Evolutionary conservation across 2,888 invertebrate genomes (phyloP).

Genomic region (Tinea semifulvella): DNA sequence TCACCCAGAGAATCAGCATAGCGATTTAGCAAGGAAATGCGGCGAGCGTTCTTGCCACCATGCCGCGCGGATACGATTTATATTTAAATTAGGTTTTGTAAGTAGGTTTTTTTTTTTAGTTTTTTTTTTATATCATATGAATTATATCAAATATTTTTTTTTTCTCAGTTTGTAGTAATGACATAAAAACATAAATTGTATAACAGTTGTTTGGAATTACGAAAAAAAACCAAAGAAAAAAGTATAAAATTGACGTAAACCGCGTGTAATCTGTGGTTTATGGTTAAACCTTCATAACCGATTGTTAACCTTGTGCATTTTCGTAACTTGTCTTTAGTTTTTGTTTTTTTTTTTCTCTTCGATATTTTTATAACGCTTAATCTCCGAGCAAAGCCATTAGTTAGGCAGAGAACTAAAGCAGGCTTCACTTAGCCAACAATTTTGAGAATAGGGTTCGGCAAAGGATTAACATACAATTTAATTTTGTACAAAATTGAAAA

Average conservation of each 20-base stretch:
- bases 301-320: constrained; percentile 13
- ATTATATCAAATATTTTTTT: no score
- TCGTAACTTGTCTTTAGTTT: constrained; percentile 8
- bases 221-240: background rate
- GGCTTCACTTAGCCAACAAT: constrained; percentile 38
- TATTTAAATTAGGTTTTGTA: no score
- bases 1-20: no score
- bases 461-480: constrained; percentile 31
- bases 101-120: no score
- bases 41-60: no score
- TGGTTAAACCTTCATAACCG: constrained; percentile 12
- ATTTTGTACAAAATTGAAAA: constrained; percentile 43
- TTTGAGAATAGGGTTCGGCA: constrained; percentile 43
- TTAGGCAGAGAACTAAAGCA: constrained; percentile 35
- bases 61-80: no score
- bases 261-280: constrained; percentile 14
- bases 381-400: constrained; percentile 34
- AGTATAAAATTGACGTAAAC: constrained; percentile 5
- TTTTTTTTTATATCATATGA: no score
- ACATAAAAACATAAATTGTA: constrained; percentile 2
- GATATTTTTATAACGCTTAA: constrained; percentile 43
- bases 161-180: background rate
- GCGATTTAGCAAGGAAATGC: no score
- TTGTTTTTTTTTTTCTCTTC: constrained; percentile 22
- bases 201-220: constrained; percentile 1